These are phyloP conservation scores for Yponomeuta cagnagella DNA, from an alignment of 2,888 invertebrate genomes.

Conservation along the genomic window DNA sequence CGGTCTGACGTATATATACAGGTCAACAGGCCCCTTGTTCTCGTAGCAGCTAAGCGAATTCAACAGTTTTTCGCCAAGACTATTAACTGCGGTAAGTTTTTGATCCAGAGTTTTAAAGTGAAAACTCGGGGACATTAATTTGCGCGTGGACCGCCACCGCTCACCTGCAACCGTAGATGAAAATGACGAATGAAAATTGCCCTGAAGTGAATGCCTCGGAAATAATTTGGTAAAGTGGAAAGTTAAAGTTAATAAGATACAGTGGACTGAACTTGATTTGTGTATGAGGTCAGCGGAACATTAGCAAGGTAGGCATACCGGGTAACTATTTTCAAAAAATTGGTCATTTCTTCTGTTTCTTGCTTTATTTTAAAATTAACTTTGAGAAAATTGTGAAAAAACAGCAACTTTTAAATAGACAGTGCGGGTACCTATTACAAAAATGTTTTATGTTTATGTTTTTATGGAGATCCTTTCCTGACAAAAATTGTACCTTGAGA, in stretches of 20 bases:
- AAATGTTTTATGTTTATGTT: too few species aligned
- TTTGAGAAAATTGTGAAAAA: too few species aligned
- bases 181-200: slow-evolving; percentile 3
- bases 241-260: not conserved
- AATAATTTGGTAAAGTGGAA: slow-evolving; percentile 4
- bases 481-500: slow-evolving; percentile 30
- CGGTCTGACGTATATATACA: slow-evolving; percentile 33
- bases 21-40: slow-evolving; percentile 25
- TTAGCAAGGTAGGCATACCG: too few species aligned
- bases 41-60: slow-evolving; percentile 25
- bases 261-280: not conserved
- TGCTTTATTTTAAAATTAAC: too few species aligned
- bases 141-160: slow-evolving; percentile 32
- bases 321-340: too few species aligned
- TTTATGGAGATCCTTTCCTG: not conserved
- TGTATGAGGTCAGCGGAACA: not conserved
- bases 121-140: slow-evolving; percentile 34
- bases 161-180: slow-evolving; percentile 26
- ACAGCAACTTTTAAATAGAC: too few species aligned
- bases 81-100: slow-evolving; percentile 28
- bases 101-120: slow-evolving; percentile 32
- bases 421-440: too few species aligned
- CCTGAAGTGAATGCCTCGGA: not conserved
- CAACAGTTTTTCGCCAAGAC: slow-evolving; percentile 27
- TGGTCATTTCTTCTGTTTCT: too few species aligned